phyloP scores from a whole-genome alignment of 2,888 invertebrate genomes.

The Caenorhabditis sp. region DNA sequence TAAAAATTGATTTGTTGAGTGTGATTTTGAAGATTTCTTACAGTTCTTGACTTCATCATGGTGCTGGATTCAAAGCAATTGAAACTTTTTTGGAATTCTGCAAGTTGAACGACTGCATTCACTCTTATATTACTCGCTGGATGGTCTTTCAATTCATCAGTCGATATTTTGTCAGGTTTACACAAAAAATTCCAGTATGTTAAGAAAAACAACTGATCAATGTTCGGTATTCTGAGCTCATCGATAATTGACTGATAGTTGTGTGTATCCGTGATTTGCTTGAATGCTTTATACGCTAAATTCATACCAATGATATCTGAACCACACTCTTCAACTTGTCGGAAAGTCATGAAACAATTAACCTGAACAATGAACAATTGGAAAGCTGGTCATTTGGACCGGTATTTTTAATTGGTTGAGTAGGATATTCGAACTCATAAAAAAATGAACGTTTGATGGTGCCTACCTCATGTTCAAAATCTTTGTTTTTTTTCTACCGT shows the following conservation, averaged over 20 bases:
- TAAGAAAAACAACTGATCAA: background rate
- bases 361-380: no score
- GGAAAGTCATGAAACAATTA: background rate
- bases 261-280: background rate
- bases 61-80: background rate
- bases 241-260: background rate
- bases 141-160: background rate
- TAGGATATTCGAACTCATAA: no score
- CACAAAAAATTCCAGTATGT: background rate
- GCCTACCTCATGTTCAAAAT: no score
- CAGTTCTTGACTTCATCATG: background rate
- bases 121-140: background rate
- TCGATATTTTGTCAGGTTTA: background rate
- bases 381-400: no score
- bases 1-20: background rate
- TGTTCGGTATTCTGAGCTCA: background rate
- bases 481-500: no score
- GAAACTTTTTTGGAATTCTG: slow-evolving; percentile 1
- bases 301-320: background rate
- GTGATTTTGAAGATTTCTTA: background rate
- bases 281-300: background rate
- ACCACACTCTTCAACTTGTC: background rate
- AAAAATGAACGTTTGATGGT: no score
- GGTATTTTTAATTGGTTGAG: no score
- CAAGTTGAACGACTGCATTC: background rate